Conservation (phyloP, 2,888 invertebrate species). For the Ophraella communa region DNA sequence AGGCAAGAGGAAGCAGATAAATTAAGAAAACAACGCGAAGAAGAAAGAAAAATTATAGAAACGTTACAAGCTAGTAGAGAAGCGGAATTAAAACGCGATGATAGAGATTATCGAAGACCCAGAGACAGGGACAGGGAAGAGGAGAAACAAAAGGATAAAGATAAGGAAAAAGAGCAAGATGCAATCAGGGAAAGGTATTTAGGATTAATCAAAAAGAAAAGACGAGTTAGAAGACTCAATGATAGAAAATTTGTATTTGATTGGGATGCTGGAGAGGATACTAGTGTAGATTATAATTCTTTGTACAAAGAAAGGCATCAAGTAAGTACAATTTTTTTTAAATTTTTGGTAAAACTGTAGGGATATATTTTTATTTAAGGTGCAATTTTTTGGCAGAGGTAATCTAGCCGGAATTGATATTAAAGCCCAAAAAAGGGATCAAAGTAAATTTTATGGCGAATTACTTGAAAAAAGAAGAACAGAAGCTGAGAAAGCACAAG, state of each 20-base stretch:
- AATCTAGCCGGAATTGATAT: constrained; percentile 98
- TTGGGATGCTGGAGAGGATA: constrained; percentile 99
- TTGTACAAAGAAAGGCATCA: constrained; percentile 97
- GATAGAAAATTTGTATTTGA: constrained; percentile 99
- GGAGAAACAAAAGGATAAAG: constrained; percentile 71
- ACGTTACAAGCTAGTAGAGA: constrained; percentile 51
- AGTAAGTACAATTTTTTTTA: constrained; percentile 37
- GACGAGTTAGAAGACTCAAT: constrained; percentile 90
- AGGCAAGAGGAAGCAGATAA: constrained; percentile 89
- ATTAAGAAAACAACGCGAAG: constrained; percentile 74
- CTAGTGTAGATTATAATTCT: constrained; percentile 95
- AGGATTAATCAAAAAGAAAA: constrained; percentile 91
- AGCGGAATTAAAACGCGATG: constrained; percentile 53
- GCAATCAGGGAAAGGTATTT: constrained; percentile 96
- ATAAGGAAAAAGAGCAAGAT: constrained; percentile 91
- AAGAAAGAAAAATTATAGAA: constrained; percentile 62
- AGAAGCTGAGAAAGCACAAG: constrained; percentile 95
- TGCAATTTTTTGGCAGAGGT: constrained; percentile 97
- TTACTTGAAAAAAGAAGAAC: constrained; percentile 93
- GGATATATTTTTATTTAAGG: constrained; percentile 53
- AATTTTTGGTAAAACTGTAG: background rate
- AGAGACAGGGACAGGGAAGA: constrained; percentile 62
- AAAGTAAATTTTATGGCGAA: constrained; percentile 96
- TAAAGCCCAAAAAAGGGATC: constrained; percentile 93
- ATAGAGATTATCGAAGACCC: constrained; percentile 57